Percentiles rank a stretch among this genome's conserved stretches.
These are phyloP conservation scores for Lutraria rhynchaena DNA, from an alignment of 1,140 invertebrate genomes.

Conservation along the genomic window DNA sequence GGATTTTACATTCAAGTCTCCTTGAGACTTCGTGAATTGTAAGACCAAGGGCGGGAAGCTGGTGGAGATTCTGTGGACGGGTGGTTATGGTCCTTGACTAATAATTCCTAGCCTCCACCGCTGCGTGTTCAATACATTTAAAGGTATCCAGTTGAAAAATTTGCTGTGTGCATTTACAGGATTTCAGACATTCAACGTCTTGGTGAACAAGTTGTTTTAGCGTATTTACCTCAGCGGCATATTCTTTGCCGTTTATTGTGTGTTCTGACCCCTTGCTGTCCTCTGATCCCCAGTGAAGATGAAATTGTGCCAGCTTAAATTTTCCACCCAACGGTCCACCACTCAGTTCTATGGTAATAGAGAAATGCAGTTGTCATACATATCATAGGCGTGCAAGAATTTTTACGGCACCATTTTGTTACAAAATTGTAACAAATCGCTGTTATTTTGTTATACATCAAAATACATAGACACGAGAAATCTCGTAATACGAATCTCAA, in stretches of 20 bases:
- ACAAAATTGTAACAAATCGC: not conserved
- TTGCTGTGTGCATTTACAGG: not conserved
- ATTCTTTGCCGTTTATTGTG: constrained; percentile 90
- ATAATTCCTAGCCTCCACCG: too few species aligned
- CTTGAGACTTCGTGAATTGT: too few species aligned
- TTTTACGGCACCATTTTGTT: not conserved
- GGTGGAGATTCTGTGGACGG: too few species aligned
- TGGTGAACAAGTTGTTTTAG: not conserved
- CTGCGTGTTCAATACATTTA: not conserved
- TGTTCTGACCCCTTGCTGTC: constrained; percentile 80
- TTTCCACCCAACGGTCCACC: constrained; percentile 63
- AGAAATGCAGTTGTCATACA: not conserved
- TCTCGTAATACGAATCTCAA: not conserved
- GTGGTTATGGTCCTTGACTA: too few species aligned
- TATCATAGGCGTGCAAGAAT: not conserved
- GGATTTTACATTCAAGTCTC: too few species aligned
- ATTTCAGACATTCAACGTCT: not conserved
- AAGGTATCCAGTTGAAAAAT: not conserved
- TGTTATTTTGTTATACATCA: not conserved
- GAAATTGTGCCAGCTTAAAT: constrained; percentile 80
- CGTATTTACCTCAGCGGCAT: constrained; percentile 94
- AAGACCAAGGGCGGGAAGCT: too few species aligned
- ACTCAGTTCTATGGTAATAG: not conserved
- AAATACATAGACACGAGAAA: not conserved
- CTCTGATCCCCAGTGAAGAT: constrained; percentile 82